These are phyloP conservation scores for Grantiella picta DNA, from an alignment of 2,113 vertebrate species.

Conservation along the genomic window DNA sequence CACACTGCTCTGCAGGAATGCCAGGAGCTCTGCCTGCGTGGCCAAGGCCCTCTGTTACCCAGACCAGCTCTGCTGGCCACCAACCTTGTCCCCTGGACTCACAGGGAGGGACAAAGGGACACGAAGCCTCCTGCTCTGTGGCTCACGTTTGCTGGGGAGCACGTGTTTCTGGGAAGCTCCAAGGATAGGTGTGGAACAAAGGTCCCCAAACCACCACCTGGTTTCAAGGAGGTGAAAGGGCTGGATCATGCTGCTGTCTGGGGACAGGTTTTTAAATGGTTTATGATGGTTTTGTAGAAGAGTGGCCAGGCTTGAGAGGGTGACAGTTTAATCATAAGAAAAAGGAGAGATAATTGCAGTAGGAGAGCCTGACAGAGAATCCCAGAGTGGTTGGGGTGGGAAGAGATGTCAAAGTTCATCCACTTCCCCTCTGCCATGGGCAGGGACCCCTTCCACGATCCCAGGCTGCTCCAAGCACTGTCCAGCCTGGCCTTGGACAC, in stretches of 20 bases:
- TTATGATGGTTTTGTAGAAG: neutral
- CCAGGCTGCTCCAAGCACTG: accelerated
- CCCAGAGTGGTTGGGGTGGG: neutral
- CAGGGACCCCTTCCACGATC: neutral
- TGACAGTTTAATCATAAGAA: accelerated
- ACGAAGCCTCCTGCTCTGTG: accelerated
- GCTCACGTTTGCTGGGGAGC: accelerated
- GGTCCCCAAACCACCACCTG: neutral
- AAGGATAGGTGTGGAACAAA: neutral
- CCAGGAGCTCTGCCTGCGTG: neutral
- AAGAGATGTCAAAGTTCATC: accelerated
- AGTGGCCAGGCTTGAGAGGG: neutral
- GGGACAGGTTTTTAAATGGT: neutral
- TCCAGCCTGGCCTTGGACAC: neutral
- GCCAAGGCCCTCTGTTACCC: accelerated
- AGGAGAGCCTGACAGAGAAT: neutral
- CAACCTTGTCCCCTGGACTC: neutral
- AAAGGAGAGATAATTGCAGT: neutral
- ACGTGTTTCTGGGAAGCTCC: neutral
- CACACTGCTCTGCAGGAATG: accelerated
- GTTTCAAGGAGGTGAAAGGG: neutral
- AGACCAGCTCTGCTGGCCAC: neutral
- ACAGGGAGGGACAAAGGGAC: neutral
- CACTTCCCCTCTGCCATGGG: accelerated
- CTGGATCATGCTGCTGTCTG: neutral